Evolutionary conservation across 2,888 invertebrate genomes (phyloP).

Genomic region (Strigamia maritima): DNA sequence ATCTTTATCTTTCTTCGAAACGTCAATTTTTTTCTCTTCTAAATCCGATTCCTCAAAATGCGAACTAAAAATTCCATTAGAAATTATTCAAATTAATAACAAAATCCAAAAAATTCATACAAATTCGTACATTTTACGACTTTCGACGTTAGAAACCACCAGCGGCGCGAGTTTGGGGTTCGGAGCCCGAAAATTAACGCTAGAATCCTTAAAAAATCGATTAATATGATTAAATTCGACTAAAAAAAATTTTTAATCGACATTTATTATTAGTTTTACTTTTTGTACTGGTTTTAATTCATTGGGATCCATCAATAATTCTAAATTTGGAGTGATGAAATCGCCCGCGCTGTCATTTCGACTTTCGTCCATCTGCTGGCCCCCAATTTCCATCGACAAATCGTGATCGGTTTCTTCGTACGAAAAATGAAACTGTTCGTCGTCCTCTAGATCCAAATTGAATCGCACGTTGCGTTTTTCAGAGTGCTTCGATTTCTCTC

Average conservation of each 20-base stretch:
- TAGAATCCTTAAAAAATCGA: too few relatives aligned
- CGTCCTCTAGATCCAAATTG: constrained; percentile 37
- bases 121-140: too few relatives aligned
- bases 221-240: too few relatives aligned
- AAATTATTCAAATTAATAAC: too few relatives aligned
- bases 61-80: too few relatives aligned
- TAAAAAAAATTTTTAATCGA: not conserved
- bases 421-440: constrained; percentile 38
- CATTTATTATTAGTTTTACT: not conserved
- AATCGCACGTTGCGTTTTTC: constrained; percentile 39
- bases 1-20: too few relatives aligned
- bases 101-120: too few relatives aligned
- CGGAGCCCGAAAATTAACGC: too few relatives aligned
- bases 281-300: not conserved
- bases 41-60: not conserved
- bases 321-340: not conserved
- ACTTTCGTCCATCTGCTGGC: not conserved
- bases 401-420: constrained; percentile 40
- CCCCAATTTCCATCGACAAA: not conserved
- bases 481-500: not conserved
- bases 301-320: not conserved
- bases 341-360: not conserved
- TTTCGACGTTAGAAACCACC: too few relatives aligned
- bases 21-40: not conserved
- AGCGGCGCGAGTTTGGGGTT: too few relatives aligned